These are phyloP conservation scores for Cricetomys ansorgei DNA, from an alignment of 2,113 vertebrate genomes.

Conservation along the genomic window DNA sequence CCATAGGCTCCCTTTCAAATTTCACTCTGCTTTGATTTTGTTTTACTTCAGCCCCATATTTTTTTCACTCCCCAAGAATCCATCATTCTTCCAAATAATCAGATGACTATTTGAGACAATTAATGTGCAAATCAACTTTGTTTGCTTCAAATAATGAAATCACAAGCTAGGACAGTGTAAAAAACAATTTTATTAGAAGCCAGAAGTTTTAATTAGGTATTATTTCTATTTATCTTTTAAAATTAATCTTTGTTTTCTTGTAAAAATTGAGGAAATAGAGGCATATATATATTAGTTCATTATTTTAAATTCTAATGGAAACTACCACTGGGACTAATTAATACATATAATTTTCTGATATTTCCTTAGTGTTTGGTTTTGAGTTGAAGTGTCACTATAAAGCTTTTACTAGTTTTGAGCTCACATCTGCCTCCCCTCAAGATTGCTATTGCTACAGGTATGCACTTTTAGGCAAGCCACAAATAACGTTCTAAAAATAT, in stretches of 20 bases:
- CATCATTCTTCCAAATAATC: not conserved
- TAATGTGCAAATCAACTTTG: not conserved
- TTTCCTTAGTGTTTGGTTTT: not conserved
- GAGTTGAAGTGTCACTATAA: not conserved
- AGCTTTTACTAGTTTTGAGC: not conserved
- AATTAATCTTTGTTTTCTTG: not conserved
- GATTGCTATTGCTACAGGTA: not conserved
- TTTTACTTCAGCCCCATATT: conserved; percentile 32
- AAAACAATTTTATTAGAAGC: not conserved
- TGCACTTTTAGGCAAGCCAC: not conserved
- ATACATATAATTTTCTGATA: not conserved
- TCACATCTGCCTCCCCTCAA: no score
- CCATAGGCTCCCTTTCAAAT: not conserved
- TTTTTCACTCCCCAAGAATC: not conserved
- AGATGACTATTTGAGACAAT: conserved; percentile 31
- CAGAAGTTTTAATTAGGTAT: not conserved
- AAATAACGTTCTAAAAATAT: not conserved
- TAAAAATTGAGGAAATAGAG: not conserved
- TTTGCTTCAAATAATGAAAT: conserved; percentile 24
- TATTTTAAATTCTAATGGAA: no score
- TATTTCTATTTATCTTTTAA: not conserved
- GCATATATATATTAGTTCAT: not conserved
- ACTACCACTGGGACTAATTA: not conserved
- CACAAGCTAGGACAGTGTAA: not conserved
- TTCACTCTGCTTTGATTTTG: not conserved